Evolutionary conservation across 2,113 vertebrate genomes (phyloP).

Genomic region (Neoarius graeffei): DNA sequence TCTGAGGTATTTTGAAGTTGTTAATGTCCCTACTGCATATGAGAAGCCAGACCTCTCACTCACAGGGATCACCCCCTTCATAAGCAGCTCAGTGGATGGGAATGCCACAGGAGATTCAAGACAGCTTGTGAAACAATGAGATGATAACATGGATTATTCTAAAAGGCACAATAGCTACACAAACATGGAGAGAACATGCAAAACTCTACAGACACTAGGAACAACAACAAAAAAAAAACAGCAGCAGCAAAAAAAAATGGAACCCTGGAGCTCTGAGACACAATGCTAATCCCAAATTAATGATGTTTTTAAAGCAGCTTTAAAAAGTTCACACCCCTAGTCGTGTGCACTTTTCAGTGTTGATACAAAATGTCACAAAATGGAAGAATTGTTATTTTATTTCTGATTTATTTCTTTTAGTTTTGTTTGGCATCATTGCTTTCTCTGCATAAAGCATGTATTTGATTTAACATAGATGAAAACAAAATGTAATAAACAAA

Average conservation of each 20-base stretch:
- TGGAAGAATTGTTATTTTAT: not conserved
- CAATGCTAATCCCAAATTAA: not conserved
- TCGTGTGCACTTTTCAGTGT: not conserved
- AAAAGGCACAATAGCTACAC: not conserved
- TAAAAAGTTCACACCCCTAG: not conserved
- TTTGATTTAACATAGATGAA: not conserved
- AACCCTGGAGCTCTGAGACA: not conserved
- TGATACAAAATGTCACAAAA: not conserved
- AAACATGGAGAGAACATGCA: not conserved
- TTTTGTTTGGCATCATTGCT: not conserved
- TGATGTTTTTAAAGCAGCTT: not conserved
- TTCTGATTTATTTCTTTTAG: not conserved
- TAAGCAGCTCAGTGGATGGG: constrained; percentile 51
- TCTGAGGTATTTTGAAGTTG: constrained; percentile 64
- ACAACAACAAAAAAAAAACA: no score
- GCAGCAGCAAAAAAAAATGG: no score
- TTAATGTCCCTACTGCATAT: constrained; percentile 47
- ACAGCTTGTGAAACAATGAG: not conserved
- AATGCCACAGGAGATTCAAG: constrained; percentile 30
- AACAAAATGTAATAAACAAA: not conserved
- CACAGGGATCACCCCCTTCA: constrained; percentile 57
- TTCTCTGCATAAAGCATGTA: not conserved
- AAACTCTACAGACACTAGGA: not conserved
- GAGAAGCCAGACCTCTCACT: constrained; percentile 65
- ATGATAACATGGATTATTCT: not conserved